A percentile compares a stretch with the other conserved stretches of the same genome.
Conservation (phyloP, 2,113 vertebrate species). For the Pseudorasbora parva region DNA sequence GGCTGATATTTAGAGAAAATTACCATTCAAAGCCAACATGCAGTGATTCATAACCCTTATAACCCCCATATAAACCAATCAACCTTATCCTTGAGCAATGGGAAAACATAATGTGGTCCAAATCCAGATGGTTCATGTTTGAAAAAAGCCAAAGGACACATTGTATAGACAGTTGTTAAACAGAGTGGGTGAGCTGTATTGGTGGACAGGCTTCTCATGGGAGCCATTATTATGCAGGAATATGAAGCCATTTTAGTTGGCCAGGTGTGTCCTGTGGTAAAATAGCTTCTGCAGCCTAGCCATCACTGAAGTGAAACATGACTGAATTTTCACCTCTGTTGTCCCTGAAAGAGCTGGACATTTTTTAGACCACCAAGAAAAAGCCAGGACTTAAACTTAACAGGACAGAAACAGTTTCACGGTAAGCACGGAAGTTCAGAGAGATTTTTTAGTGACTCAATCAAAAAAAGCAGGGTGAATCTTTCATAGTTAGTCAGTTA, state of each 20-base stretch:
- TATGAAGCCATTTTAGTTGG: not conserved
- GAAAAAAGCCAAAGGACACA: not conserved
- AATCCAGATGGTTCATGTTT: constrained; percentile 10
- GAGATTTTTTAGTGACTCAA: not conserved
- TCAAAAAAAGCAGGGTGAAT: not conserved
- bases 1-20: not conserved
- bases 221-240: not conserved
- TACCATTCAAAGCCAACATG: not conserved
- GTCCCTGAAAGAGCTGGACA: not conserved
- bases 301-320: too few relatives aligned
- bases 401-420: not conserved
- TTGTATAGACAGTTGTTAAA: not conserved
- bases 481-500: not conserved
- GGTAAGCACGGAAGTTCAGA: not conserved
- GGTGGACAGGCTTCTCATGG: not conserved
- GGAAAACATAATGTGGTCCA: not conserved
- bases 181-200: not conserved
- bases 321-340: not conserved
- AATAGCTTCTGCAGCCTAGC: too few relatives aligned
- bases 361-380: not conserved
- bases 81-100: not conserved
- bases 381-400: not conserved
- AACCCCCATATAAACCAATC: not conserved
- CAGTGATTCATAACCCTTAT: not conserved
- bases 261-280: not conserved